A percentile compares a stretch with the other conserved stretches of the same genome.
Conservation (phyloP, 35 echinoderm and acorn worm species). For the Nesometra sesokonis region DNA sequence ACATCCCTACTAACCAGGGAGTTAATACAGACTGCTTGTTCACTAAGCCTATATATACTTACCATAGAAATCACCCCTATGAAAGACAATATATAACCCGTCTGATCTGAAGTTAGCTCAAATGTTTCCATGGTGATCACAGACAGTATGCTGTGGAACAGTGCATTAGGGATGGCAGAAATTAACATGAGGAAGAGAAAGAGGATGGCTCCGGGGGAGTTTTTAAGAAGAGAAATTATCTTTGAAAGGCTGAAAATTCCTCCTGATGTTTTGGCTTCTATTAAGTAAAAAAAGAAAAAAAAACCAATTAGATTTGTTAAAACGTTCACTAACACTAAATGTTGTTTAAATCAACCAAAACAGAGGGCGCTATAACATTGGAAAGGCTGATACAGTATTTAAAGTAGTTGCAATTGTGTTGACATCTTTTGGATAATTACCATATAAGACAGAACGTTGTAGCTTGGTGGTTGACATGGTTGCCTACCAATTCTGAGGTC, state of each 20-base stretch:
- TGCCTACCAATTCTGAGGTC: too few species aligned
- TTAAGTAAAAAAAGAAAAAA: background rate
- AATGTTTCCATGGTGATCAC: conserved; percentile 43
- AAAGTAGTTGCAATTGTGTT: too few species aligned
- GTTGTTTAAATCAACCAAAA: too few species aligned
- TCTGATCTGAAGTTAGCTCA: conserved; percentile 21
- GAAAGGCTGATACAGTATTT: too few species aligned
- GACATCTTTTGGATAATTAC: too few species aligned
- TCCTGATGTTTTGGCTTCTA: conserved; percentile 16
- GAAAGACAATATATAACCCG: conserved; percentile 32
- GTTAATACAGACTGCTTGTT: too few species aligned
- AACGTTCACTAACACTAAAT: too few species aligned
- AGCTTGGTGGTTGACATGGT: too few species aligned
- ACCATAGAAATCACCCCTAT: conserved; percentile 29
- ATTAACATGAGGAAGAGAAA: conserved; percentile 31
- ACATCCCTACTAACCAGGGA: too few species aligned
- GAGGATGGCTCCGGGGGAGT: conserved; percentile 36
- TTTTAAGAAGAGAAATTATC: conserved; percentile 7
- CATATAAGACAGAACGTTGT: too few species aligned
- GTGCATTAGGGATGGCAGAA: background rate
- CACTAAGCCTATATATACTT: background rate
- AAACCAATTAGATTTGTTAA: background rate
- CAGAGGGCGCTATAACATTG: too few species aligned
- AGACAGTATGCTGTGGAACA: conserved; percentile 32
- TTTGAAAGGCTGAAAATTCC: conserved; percentile 36